Base-by-base conservation (phyloP, 2,888 invertebrate genomes). In the Baronia brevicornis region DNA sequence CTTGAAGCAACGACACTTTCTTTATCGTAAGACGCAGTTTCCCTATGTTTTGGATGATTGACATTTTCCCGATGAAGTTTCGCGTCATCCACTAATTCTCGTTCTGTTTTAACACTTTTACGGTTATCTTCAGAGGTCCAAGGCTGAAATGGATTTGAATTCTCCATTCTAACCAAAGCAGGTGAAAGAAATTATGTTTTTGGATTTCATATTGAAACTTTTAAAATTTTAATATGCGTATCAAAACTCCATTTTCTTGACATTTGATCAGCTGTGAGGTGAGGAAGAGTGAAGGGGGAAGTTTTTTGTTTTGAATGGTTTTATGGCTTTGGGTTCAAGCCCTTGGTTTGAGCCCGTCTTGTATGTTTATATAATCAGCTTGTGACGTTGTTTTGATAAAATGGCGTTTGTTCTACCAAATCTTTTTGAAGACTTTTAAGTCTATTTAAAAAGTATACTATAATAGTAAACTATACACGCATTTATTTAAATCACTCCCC, bases 31-130 rank as follows among this genome's bases (percentile, higher is more conserved):
- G 80, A 82, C 82, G 82, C 79, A 82, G 77, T 80, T 82, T 82
- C 82, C 80, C 80, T 80, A 75, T 82, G 82, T 84, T 82, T 84
- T 84, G 84, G 82, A 77, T 80, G 79, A 80, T 80, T 84, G 84
- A 80, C 82, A 82, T 84, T 80, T 82, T 84, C 84, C 65, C 74
- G 75, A 71, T 77, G 82, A 84, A 79, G 80, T 84, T 84, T 84
- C 78, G 82, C 80, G 82, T 84, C 84, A 84, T 79, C 84, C 65
- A 68, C 74, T 71, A 73, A 56, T 70, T 80, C 78, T 66, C 65
- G 66, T 54, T 82, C 84, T 47, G 71, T 65, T 75, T 80, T 80
- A 58, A 77, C 70, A 69, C 73, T 75, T 74, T 78, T 78, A 41
- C 67, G 70, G 70, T 69, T 73, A 54, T 80, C 80, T 44, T 82